Percentiles rank a stretch among this genome's conserved stretches.
Conservation (phyloP, 1,140 invertebrate genomes). For the Bombus consobrinus region DNA sequence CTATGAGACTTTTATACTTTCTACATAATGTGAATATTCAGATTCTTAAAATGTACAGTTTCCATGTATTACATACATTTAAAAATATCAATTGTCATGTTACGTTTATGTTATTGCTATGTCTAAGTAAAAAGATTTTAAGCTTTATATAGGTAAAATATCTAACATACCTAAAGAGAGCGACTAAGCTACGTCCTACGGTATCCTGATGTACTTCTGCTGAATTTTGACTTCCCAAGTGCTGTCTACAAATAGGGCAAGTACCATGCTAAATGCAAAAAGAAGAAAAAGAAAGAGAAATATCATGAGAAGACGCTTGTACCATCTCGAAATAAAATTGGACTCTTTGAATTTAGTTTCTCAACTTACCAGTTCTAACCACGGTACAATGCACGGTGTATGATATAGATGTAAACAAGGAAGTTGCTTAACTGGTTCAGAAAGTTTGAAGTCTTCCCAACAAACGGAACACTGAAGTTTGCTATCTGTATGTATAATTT, state of each 20-base stretch:
- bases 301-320: neutral
- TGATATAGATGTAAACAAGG: constrained; percentile 97
- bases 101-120: neutral
- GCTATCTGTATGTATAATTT: constrained; percentile 83
- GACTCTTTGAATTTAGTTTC: neutral
- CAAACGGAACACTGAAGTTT: constrained; percentile 97
- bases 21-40: neutral
- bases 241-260: constrained; percentile 96
- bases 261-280: constrained; percentile 90
- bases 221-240: constrained; percentile 85
- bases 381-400: constrained; percentile 95
- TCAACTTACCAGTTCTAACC: constrained; percentile 92
- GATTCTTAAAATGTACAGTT: neutral
- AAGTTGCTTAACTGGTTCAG: constrained; percentile 93
- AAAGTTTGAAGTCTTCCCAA: constrained; percentile 95
- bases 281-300: neutral
- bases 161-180: constrained; percentile 80
- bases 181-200: constrained; percentile 81
- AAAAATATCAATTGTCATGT: constrained; percentile 7
- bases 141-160: neutral
- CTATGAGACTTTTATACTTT: neutral
- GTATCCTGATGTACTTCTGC: constrained; percentile 79
- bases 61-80: neutral
- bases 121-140: neutral
- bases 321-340: neutral